These are phyloP conservation scores for Lota lota DNA, from an alignment of 2,113 vertebrate species.

Conservation along the genomic window DNA sequence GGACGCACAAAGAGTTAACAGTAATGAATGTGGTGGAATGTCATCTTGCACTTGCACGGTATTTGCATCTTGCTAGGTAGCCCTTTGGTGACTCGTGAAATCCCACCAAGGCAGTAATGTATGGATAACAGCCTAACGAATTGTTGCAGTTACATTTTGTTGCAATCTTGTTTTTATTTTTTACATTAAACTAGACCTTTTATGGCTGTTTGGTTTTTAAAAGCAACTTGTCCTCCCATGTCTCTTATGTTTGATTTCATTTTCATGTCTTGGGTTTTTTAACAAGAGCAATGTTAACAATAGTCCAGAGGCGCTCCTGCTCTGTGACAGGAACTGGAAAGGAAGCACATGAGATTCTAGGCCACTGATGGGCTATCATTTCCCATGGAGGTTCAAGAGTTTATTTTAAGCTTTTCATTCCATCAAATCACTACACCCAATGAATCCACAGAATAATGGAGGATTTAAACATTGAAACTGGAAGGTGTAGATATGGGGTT, in stretches of 20 bases:
- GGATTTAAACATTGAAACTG: too few species aligned
- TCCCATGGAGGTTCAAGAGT: too few species aligned
- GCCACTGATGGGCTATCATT: not conserved
- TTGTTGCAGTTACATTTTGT: not conserved
- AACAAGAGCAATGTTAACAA: too few species aligned
- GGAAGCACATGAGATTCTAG: not conserved
- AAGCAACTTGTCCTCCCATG: not conserved
- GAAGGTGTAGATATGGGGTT: too few species aligned
- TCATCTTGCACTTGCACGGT: conserved; percentile 1
- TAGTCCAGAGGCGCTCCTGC: too few species aligned
- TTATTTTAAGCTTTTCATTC: too few species aligned
- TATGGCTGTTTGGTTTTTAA: too few species aligned
- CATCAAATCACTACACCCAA: too few species aligned
- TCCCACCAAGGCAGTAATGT: conserved; percentile 31
- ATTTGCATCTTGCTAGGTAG: conserved; percentile 4
- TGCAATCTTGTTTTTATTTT: conserved; percentile 8
- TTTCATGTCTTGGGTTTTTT: not conserved
- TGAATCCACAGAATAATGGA: too few species aligned
- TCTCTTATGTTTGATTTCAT: not conserved
- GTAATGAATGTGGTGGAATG: not conserved
- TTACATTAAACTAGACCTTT: too few species aligned
- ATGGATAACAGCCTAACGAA: conserved; percentile 29
- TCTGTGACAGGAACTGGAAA: not conserved
- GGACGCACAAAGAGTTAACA: not conserved
- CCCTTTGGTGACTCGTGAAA: conserved; percentile 20